Base-by-base conservation (phyloP, 2,888 invertebrate genomes). In the Chloroclysta siterata region DNA sequence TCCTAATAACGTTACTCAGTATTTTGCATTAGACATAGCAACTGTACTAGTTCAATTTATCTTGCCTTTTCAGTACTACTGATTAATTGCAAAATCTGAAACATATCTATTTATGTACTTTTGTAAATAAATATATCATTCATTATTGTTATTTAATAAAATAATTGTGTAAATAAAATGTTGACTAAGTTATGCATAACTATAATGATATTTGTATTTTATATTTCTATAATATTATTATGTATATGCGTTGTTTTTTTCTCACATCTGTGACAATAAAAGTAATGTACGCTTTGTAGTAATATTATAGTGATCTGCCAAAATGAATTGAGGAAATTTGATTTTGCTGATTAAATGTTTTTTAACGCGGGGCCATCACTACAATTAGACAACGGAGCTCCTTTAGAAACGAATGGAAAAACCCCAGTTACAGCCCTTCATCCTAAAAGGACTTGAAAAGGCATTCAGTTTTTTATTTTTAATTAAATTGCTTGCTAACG, bases 251-350 rank as follows among this genome's bases (percentile, higher is more conserved):
- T 83, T 75, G 70, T 79, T 83, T 83, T 82, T 82, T 85, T 87
- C 82, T 88, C 87, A 91, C 89, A 89, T 89, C 88, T 91, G 87
- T 91, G 92, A 93, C 92, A 93, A 93, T 93, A 93, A 91, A 87
- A 89, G 81, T 90, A 91, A 82, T 86, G 89, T 88, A 91, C 90
- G 91, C 92, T 93, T 91, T 89, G 88, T 91, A 92, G 88, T 78
- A 78, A 61, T 46, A 46, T 17, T 46, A 46, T 88, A 84, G 80
- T 80, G 76, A 80, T 87, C 81, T 83, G 91, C 92, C 90, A 91
- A 90, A 51, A 88, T 65, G 69, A 75, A 76, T 74, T 77, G 63
- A 66, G 46, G 53, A 65, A 53, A 11, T 53, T 58, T 62, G 57
- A 14, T 57, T 61, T 60, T 67, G 63, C 54, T 47, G 66, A 66